Base-by-base conservation (phyloP, 2,888 invertebrate genomes). In the Physocephala rufipes region DNA sequence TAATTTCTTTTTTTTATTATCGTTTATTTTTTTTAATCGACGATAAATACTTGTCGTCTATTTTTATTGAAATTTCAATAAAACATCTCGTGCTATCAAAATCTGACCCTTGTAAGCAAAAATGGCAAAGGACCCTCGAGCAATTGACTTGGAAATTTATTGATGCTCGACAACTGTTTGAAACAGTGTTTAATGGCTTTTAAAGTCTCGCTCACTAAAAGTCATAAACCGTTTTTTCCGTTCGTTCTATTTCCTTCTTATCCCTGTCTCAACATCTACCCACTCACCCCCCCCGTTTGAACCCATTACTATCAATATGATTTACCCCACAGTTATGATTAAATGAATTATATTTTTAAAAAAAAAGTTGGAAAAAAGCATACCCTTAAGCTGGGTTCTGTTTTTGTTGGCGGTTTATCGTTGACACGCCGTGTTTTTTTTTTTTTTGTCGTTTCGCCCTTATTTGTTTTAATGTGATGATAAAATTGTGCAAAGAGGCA, bases 121-220 rank as follows among this genome's bases (percentile, higher is more conserved):
- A 7, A 36, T 36, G 9, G 36, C 36, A 36, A 36, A 36, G 9
- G 36, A 36, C 36, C 36, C 36, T 36, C 36, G 36, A 36, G 36
- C 36, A 36, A 36, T 36, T 7, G 36, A 36, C 36, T 36, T 36
- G 36, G 9, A 36, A n/a, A 55, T 21, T 55, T 55, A 55, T 24
- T 24, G 53, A 55, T 55, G 53, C 53, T 13, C 21, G 2, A 13
- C 21, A 21, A 19, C 49, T 55, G 21, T 24, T 3, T 24, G 19
- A 36, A 36, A 36, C 53, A 55, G 16, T 55, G 21, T 24, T 55
- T 55, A 55, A 55, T 7, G 53, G 53, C 53, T 21, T 55, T 55
- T 15, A 55, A 55, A 55, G 21, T 19, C 5, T 21, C n/a, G 21
- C 12, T 21, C 53, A 21, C 4, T n/a, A 55, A 55, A 55, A 21